Conservation (phyloP, 1,140 invertebrate genomes). For the Drosophila nannoptera region DNA sequence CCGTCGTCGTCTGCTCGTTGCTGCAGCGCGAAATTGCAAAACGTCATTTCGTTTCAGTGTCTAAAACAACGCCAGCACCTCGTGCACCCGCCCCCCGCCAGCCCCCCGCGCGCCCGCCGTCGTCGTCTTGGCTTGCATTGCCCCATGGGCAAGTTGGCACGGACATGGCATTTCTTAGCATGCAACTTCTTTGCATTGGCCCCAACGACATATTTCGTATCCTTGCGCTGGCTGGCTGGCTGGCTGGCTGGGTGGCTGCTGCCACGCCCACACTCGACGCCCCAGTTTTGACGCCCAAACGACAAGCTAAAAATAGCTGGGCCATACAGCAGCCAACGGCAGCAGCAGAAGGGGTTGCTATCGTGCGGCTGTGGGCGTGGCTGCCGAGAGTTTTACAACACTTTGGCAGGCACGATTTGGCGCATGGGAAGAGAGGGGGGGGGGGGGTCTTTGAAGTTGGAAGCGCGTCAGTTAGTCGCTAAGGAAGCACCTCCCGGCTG, state of each 20-base stretch:
- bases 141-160: not conserved
- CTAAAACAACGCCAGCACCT: not conserved
- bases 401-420: not conserved
- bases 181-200: constrained; percentile 43
- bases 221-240: constrained; percentile 24
- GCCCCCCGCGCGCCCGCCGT: not conserved
- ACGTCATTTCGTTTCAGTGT: constrained; percentile 17
- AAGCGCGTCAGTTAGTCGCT: constrained; percentile 2
- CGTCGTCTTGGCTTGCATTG: not conserved
- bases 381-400: not conserved
- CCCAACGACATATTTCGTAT: constrained; percentile 28
- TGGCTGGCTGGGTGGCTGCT: no score
- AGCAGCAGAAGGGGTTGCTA: not conserved
- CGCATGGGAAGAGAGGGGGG: no score
- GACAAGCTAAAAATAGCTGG: constrained; percentile 36
- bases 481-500: not conserved
- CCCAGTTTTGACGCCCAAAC: constrained; percentile 31
- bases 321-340: constrained; percentile 11
- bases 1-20: constrained; percentile 3
- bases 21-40: constrained; percentile 30
- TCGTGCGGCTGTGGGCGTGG: not conserved
- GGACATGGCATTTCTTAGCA: constrained; percentile 19
- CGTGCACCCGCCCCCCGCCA: not conserved
- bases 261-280: constrained; percentile 44
- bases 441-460: constrained; percentile 35